phyloP scores from a whole-genome alignment of 2,113 vertebrate species.

The Ceratotherium simum region DNA sequence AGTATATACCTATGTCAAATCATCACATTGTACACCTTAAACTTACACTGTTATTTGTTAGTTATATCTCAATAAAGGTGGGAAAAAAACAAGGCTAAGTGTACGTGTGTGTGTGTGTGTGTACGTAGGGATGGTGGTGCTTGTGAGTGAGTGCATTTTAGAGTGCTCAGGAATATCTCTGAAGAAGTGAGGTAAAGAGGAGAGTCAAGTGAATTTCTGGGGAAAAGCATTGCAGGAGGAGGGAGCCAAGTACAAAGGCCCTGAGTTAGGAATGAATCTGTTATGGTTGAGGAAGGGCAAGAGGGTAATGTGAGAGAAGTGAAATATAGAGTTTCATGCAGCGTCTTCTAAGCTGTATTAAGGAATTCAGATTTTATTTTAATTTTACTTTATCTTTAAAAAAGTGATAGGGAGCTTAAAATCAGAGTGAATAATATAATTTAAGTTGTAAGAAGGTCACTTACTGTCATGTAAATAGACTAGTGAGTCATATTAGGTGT shows the following conservation, averaged over 20 bases:
- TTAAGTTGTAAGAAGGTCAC: not conserved
- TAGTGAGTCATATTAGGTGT: not conserved
- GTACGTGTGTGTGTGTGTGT: not conserved
- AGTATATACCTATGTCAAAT: not conserved
- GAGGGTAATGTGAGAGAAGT: not conserved
- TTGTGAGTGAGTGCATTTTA: not conserved
- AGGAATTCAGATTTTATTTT: not conserved
- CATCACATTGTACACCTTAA: not conserved
- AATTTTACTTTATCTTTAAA: not conserved
- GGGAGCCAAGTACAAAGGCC: not conserved
- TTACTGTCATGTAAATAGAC: not conserved
- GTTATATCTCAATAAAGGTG: not conserved
- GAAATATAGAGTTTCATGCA: not conserved
- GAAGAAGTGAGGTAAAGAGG: not conserved
- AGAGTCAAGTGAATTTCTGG: not conserved
- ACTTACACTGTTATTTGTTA: not conserved
- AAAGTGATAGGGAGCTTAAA: not conserved
- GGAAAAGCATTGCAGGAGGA: not conserved
- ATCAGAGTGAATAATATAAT: not conserved
- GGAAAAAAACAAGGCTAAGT: not conserved
- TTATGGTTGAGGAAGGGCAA: not conserved
- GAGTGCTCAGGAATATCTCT: not conserved
- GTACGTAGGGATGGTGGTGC: not conserved
- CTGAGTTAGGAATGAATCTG: not conserved
- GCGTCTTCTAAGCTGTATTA: not conserved